Evolutionary conservation across 2,888 invertebrate genomes (phyloP).

Genomic region (Schizaphis graminum): DNA sequence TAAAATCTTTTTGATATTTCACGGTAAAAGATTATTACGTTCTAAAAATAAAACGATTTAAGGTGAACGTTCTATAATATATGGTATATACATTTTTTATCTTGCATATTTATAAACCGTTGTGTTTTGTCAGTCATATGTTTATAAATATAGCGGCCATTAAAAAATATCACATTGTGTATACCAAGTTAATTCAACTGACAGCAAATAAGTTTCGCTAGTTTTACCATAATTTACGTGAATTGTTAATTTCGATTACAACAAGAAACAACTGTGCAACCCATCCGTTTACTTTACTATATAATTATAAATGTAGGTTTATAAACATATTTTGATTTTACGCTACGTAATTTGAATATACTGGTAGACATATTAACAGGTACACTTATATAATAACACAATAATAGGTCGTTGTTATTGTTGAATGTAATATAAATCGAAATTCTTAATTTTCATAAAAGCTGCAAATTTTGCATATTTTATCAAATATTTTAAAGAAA

Average conservation of each 20-base stretch:
- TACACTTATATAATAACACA: no score
- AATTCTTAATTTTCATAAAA: no score
- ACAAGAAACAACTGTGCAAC: background rate
- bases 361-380: no score
- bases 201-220: background rate
- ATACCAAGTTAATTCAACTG: slow-evolving; percentile 9
- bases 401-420: no score
- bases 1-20: background rate
- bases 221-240: background rate
- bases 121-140: slow-evolving; percentile 22
- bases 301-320: no score
- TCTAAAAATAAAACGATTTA: background rate
- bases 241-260: background rate
- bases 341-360: no score
- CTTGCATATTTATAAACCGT: background rate
- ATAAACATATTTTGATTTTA: no score
- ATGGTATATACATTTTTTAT: background rate
- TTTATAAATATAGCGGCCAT: slow-evolving; percentile 17
- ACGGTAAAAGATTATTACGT: background rate
- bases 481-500: background rate
- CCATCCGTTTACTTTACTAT: background rate
- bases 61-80: background rate
- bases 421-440: no score
- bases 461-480: background rate
- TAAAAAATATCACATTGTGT: background rate